Conservation (phyloP, 2,888 invertebrate species). For the Hecatera dysodea region DNA sequence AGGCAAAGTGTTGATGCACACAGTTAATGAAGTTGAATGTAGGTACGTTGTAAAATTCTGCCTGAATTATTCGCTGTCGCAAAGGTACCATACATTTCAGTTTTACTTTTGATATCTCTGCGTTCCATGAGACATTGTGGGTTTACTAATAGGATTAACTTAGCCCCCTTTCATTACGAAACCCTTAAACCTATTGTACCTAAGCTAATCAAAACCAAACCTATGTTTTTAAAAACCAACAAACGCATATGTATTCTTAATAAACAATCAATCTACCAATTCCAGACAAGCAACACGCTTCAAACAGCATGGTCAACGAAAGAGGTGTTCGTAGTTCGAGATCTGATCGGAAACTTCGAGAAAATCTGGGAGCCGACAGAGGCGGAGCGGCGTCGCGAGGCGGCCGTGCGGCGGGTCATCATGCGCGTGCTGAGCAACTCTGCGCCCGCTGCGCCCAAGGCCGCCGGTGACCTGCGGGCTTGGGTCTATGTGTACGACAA, state of each 20-base stretch:
- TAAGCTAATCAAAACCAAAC: too few species aligned
- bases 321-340: slow-evolving; percentile 94
- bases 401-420: slow-evolving; percentile 94
- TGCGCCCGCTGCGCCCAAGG: slow-evolving; percentile 90
- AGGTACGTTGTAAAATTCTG: too few species aligned
- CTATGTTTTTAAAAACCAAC: too few species aligned
- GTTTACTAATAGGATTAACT: too few species aligned
- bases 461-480: slow-evolving; percentile 95
- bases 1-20: too few species aligned
- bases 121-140: too few species aligned
- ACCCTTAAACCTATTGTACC: too few species aligned
- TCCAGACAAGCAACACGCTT: slow-evolving; percentile 83
- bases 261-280: slow-evolving; percentile 1
- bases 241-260: too few species aligned
- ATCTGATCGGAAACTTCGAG: slow-evolving; percentile 94
- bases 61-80: too few species aligned
- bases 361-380: slow-evolving; percentile 95
- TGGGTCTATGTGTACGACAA: slow-evolving; percentile 94
- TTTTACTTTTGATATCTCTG: neutral
- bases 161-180: too few species aligned
- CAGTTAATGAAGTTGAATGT: too few species aligned
- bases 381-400: slow-evolving; percentile 94
- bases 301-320: slow-evolving; percentile 92
- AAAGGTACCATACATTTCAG: neutral
- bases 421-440: slow-evolving; percentile 92